Conservation (phyloP, 2,888 invertebrate genomes). For the Andrena bucephala region DNA sequence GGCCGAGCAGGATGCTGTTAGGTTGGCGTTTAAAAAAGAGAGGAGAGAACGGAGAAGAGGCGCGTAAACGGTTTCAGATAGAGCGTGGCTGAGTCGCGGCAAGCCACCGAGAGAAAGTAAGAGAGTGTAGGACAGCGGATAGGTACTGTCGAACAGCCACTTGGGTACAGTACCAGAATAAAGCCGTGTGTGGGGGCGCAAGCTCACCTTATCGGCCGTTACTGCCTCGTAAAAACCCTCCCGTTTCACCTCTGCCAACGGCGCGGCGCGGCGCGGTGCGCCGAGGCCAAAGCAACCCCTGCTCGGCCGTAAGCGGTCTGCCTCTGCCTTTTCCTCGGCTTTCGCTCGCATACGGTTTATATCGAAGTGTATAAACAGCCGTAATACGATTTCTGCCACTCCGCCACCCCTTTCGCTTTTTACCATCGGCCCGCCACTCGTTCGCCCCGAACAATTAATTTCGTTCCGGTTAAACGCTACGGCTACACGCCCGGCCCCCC, state of each 20-base stretch:
- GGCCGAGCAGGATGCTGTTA: constrained; percentile 21
- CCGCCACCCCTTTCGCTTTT: constrained; percentile 26
- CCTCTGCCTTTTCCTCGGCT: constrained; percentile 69
- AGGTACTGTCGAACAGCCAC: constrained; percentile 82
- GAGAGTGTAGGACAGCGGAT: constrained; percentile 68
- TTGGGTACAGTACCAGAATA: constrained; percentile 84
- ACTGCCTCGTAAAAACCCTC: constrained; percentile 84
- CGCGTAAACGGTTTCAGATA: constrained; percentile 78
- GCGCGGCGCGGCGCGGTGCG: constrained; percentile 45
- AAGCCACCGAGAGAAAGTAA: constrained; percentile 60
- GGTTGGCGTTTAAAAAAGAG: constrained; percentile 19
- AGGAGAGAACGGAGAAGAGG: constrained; percentile 37
- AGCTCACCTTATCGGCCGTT: constrained; percentile 85
- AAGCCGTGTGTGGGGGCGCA: constrained; percentile 80
- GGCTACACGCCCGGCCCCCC: background rate
- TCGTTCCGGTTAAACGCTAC: constrained; percentile 60
- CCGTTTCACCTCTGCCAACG: constrained; percentile 79
- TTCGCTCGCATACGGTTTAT: constrained; percentile 65
- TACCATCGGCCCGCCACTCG: constrained; percentile 41
- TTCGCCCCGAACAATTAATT: constrained; percentile 75
- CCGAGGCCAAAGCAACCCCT: constrained; percentile 60
- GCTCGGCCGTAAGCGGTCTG: constrained; percentile 60
- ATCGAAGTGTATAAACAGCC: constrained; percentile 66
- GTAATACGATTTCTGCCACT: constrained; percentile 66
- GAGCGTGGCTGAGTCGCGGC: constrained; percentile 69